Evolutionary conservation across 1,140 invertebrate species (phyloP), one percentile per base, ranked within the genome.

Genomic region (Trachelipus rathkii): DNA sequence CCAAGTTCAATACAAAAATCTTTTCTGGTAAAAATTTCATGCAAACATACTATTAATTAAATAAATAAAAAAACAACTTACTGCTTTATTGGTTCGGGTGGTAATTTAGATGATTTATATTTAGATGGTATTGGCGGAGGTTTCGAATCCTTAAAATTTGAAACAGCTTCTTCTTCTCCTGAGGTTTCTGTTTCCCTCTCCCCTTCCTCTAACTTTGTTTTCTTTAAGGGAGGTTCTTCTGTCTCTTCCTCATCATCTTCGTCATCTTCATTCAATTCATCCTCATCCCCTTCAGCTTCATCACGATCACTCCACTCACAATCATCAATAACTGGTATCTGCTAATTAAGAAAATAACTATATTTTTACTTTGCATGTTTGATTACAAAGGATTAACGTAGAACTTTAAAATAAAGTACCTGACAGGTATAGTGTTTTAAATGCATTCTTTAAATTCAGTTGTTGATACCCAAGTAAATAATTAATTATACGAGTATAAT

Each of bases 291-390:
- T 53, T 82, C 78, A n/a, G 80, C 78, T 68, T 79, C 77, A 68
- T 82, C 78, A 44, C 78, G 21, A 46, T 81, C 80, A 68, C 80
- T 79, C 78, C 78, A 79, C 46, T 79, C 78, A 0, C 76, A 77
- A 53, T 81, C 78, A 72, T 79, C 78, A 71, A 81, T 81, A 9
- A 81, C 72, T 7, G 80, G 78, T 23, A 79, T 79, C 75, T 81
- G 78, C 43, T 79, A 24, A 33, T 33, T 33, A 33, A 33, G 33
- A 33, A 33, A 6, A 33, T 3, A 69, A 68, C 15, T 21, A 70
- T 8, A 60, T 60, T 60, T 21, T 60, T 21, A 60, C 7, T 60
- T 60, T n/a, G 19, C 1, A 4, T 1, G 13, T 3, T 21, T n/a
- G 13, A 60, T 1, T n/a, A 7, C 7, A 60, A 1, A 60, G 19